Conservation (phyloP, 2,797 vertebrate genomes). For the Otus scops region DNA sequence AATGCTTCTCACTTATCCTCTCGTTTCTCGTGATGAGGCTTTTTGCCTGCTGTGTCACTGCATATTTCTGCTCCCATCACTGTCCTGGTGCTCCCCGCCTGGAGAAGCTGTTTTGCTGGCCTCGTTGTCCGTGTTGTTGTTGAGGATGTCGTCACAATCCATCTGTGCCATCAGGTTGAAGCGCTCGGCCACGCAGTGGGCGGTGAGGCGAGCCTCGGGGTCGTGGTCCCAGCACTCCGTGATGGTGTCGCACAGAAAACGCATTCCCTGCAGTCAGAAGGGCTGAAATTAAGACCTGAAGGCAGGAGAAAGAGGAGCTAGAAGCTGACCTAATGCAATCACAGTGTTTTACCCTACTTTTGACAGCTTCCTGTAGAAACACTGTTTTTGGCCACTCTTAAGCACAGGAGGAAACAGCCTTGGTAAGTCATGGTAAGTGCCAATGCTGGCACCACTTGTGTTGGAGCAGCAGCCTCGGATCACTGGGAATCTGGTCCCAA, state of each 20-base stretch:
- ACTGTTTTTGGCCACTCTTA: not conserved
- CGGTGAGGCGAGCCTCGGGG: constrained; percentile 89
- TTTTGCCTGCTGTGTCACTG: not conserved
- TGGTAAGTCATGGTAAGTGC: not conserved
- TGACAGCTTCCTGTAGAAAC: not conserved
- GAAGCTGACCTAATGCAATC: not conserved
- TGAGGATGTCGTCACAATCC: constrained; percentile 66
- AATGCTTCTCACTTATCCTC: not conserved
- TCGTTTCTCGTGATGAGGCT: not conserved
- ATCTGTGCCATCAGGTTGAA: constrained; percentile 80
- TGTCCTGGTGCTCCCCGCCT: constrained; percentile 25
- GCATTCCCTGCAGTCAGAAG: constrained; percentile 80
- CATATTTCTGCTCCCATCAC: not conserved
- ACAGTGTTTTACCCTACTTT: not conserved
- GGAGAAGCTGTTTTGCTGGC: constrained; percentile 53
- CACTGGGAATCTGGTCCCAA: not conserved
- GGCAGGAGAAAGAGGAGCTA: not conserved
- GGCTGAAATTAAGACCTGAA: not conserved
- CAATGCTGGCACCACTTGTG: not conserved
- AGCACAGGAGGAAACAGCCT: not conserved
- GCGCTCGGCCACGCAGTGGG: constrained; percentile 90
- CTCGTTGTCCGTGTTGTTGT: constrained; percentile 64
- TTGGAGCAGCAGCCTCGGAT: not conserved
- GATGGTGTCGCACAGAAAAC: constrained; percentile 85
- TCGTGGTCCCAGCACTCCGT: constrained; percentile 93